Evolutionary conservation across 2,797 vertebrate genomes (phyloP).

Genomic region (Zalophus californianus): DNA sequence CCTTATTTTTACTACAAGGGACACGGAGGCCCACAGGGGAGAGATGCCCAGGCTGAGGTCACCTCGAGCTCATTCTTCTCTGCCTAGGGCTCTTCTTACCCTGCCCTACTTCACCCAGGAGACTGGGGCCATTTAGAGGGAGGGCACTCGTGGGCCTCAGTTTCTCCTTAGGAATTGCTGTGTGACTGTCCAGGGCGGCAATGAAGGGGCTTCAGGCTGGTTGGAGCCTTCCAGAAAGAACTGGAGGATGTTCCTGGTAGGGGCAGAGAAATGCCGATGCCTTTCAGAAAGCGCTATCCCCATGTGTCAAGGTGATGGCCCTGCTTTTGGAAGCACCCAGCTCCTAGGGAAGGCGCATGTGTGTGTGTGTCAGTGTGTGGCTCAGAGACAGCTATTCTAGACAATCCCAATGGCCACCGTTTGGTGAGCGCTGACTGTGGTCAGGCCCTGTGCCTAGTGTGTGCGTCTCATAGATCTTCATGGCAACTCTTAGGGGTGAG

Average conservation of each 20-base stretch:
- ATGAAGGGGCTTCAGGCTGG: background rate
- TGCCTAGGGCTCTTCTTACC: background rate
- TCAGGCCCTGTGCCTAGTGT: background rate
- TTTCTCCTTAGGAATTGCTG: background rate
- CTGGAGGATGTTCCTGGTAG: background rate
- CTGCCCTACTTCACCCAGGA: background rate
- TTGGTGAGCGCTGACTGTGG: background rate
- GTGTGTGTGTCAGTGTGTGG: rapidly evolving
- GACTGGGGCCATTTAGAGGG: background rate
- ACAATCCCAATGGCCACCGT: background rate
- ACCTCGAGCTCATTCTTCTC: background rate
- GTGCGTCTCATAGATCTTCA: background rate
- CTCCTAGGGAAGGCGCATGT: background rate
- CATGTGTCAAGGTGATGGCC: background rate
- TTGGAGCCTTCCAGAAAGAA: background rate
- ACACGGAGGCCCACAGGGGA: background rate
- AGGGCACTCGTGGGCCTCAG: background rate
- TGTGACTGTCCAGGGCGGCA: background rate
- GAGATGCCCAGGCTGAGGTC: background rate
- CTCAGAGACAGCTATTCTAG: background rate
- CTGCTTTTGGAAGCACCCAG: background rate
- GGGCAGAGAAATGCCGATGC: background rate
- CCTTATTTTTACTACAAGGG: background rate
- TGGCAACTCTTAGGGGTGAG: background rate
- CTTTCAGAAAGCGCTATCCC: background rate